These are phyloP conservation scores for Anthopleura sola DNA, from an alignment of 64 coral and sea anemone genomes.

Conservation along the genomic window DNA sequence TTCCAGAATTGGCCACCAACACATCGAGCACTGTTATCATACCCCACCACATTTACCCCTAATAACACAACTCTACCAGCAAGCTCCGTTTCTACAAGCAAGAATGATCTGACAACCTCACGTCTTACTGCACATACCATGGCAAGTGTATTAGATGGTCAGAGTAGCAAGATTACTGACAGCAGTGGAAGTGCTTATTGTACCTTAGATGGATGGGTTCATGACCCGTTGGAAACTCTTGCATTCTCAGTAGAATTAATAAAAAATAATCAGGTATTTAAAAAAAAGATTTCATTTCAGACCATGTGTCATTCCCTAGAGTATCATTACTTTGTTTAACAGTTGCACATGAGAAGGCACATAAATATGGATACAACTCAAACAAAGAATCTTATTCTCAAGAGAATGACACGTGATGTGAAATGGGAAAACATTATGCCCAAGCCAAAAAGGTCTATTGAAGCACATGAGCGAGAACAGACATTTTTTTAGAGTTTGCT, in stretches of 20 bases:
- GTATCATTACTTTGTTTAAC: too few species aligned
- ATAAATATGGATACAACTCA: too few species aligned
- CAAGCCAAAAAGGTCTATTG: too few species aligned
- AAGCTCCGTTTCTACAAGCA: not conserved
- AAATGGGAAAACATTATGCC: too few species aligned
- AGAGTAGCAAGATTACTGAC: not conserved
- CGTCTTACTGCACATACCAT: not conserved
- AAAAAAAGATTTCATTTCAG: not conserved
- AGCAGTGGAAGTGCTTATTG: not conserved
- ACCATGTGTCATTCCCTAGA: too few species aligned
- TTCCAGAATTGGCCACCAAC: constrained; percentile 45
- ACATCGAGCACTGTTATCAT: constrained; percentile 24
- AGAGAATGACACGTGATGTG: too few species aligned
- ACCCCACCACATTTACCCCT: not conserved
- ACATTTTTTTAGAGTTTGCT: too few species aligned
- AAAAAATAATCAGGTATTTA: not conserved
- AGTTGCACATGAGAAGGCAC: not conserved
- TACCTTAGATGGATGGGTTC: constrained; percentile 24
- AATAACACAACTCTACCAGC: not conserved
- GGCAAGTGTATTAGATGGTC: not conserved
- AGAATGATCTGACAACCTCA: not conserved
- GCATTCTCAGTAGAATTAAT: constrained; percentile 22
- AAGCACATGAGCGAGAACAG: too few species aligned
- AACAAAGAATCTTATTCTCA: not conserved
- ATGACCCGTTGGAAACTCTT: constrained; percentile 31